Percentiles rank a stretch among this genome's conserved stretches.
These are phyloP conservation scores for Drosophila sproati DNA, from an alignment of 1,140 invertebrate species.

Conservation along the genomic window DNA sequence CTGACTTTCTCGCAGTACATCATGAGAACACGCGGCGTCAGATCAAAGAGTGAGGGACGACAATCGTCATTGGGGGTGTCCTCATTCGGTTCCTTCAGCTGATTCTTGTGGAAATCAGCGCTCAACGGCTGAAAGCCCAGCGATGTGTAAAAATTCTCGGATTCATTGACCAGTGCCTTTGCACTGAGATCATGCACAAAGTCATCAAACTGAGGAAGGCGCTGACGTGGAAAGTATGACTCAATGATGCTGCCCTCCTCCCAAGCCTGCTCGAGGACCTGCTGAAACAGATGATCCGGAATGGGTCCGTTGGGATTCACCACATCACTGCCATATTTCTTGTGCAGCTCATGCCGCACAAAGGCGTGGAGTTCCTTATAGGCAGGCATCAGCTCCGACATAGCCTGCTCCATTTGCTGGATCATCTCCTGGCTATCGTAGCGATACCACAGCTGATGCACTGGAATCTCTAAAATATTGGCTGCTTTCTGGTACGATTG, in stretches of 20 bases:
- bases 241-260: constrained; percentile 75
- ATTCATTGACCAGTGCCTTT: constrained; percentile 64
- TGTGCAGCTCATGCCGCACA: constrained; percentile 89
- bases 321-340: constrained; percentile 90
- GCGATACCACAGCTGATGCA: constrained; percentile 76
- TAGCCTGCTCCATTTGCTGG: constrained; percentile 85
- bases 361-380: constrained; percentile 95
- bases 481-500: constrained; percentile 74
- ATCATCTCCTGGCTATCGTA: constrained; percentile 86
- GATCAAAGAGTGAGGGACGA: constrained; percentile 72
- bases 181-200: constrained; percentile 62
- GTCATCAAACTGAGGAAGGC: constrained; percentile 70
- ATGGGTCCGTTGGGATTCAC: constrained; percentile 91
- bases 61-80: constrained; percentile 72
- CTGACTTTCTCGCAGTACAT: constrained; percentile 80
- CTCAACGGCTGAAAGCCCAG: constrained; percentile 63
- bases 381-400: constrained; percentile 90
- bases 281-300: constrained; percentile 93
- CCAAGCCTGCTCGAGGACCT: constrained; percentile 79
- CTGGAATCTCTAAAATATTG: constrained; percentile 68
- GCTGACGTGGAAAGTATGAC: constrained; percentile 59
- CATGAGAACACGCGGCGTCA: constrained; percentile 71
- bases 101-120: constrained; percentile 63
- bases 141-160: constrained; percentile 73
- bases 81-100: constrained; percentile 74